Base-by-base conservation (phyloP, 1,140 invertebrate species). In the Melipona quadrifasciata region DNA sequence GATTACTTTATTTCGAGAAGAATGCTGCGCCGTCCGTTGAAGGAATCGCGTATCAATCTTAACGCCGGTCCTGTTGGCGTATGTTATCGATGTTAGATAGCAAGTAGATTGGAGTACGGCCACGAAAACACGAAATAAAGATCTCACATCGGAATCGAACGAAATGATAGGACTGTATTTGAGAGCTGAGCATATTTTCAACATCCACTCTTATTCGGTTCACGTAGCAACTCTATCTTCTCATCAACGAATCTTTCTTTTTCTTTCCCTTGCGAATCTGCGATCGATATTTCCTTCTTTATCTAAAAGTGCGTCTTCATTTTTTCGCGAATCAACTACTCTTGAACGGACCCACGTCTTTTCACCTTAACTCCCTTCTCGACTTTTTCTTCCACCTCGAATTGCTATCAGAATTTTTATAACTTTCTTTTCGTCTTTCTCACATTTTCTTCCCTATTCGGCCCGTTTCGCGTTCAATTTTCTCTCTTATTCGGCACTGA, bases 101-200 rank as follows among this genome's bases (percentile, higher is more conserved):
- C 14, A 5, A 75, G 39, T 78, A 39, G 75, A 51, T 65, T 61
- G 47, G 47, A n/a, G 67, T 65, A 39, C 57, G 64, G 47, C 39
- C 57, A 78, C 84, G 87, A 90, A 86, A 90, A 90, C 53, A 86
- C 86, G 86, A 87, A 90, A 90, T 90, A 90, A 90, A 90, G 80
- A 90, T 89, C 76, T 75, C 16, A 53, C 64, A 81, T 90, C 53
- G 47, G 58, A n/a, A 57, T 47, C 57, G 67, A n/a, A 31, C 72
- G 71, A n/a, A 5, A 17, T 24, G 0, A 31, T 58, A 47, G 57
- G 51, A 31, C 39, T 27, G 31, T 83, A 70, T 80, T 89, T 83
- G 68, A 64, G 58, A 39, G 27, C n/a, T 39, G 61, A 88, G 84
- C 90, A 91, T 91, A 91, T 91, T 91, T 91, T 90, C 77, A 61